Evolutionary conservation across 2,113 vertebrate species (phyloP).

Genomic region (Sus scrofa): DNA sequence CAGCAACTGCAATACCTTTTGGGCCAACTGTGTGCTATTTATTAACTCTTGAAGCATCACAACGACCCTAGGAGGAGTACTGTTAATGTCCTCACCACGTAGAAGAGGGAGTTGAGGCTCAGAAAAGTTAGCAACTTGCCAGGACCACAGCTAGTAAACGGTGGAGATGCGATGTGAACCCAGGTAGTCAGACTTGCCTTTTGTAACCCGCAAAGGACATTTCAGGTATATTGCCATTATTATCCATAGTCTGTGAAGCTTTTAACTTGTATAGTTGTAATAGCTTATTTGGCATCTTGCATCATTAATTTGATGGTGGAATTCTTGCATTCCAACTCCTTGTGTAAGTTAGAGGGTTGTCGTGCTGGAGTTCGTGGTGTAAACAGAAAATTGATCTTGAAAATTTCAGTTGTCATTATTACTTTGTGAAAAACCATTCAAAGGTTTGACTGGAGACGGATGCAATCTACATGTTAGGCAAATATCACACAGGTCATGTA

Average conservation of each 20-base stretch:
- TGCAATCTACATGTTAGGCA: not conserved
- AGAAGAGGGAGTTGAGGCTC: not conserved
- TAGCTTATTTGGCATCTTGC: not conserved
- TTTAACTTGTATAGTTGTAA: not conserved
- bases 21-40: not conserved
- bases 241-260: not conserved
- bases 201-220: not conserved
- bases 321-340: conserved; percentile 39
- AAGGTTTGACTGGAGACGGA: not conserved
- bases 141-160: not conserved
- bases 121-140: not conserved
- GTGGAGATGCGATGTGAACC: not conserved
- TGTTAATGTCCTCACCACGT: not conserved
- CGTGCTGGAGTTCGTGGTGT: not conserved
- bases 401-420: not conserved
- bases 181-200: not conserved
- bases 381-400: not conserved
- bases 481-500: not conserved
- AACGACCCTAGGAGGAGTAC: not conserved
- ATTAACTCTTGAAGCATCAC: not conserved
- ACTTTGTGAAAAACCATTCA: not conserved
- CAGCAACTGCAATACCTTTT: not conserved
- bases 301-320: not conserved
- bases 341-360: not conserved
- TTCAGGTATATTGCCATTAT: not conserved